phyloP scores from a whole-genome alignment of 2,797 vertebrate genomes.

The Acomys russatus region DNA sequence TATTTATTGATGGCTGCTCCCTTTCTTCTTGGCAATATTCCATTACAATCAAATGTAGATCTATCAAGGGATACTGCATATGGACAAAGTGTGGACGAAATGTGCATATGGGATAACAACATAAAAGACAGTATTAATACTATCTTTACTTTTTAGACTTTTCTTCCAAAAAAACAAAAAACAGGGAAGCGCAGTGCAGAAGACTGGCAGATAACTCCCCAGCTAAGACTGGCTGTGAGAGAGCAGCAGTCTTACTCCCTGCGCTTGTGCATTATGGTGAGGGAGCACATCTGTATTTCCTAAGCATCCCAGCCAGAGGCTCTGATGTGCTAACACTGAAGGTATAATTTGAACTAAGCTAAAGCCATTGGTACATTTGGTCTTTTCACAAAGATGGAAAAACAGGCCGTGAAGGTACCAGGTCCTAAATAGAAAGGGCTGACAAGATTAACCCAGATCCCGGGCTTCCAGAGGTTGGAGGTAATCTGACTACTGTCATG shows the following conservation, averaged over 20 bases:
- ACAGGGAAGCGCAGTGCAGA: background rate
- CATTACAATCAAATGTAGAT: background rate
- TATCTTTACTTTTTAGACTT: background rate
- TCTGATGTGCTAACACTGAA: background rate
- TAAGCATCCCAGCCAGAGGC: background rate
- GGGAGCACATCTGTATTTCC: background rate
- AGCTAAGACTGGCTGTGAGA: background rate
- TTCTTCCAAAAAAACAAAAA: background rate
- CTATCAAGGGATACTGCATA: background rate
- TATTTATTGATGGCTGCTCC: background rate
- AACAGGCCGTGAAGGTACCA: background rate
- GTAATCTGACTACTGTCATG: background rate
- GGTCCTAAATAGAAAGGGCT: background rate
- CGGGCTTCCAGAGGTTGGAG: background rate
- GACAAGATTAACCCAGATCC: background rate
- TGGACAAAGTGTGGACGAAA: background rate
- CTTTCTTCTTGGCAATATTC: background rate
- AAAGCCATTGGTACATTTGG: background rate
- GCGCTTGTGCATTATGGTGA: background rate
- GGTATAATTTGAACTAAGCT: background rate
- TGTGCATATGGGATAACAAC: background rate
- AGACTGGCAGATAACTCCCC: background rate
- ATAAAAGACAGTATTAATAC: background rate
- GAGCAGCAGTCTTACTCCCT: background rate
- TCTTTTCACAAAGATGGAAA: background rate